phyloP scores from a whole-genome alignment of 2,888 invertebrate species.

The Melinaea marsaeus region DNA sequence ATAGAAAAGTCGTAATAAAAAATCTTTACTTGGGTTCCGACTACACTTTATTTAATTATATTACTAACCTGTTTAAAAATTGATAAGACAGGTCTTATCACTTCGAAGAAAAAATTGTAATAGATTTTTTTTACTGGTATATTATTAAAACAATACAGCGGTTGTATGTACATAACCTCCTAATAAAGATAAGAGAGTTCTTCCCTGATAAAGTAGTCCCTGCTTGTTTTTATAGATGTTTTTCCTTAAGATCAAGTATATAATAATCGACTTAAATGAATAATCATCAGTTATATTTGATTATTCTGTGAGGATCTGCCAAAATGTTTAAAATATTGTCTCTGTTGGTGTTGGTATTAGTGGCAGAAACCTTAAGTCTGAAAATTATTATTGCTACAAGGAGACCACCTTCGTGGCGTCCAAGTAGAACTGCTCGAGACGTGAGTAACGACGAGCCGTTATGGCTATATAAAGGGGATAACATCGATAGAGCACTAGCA shows the following conservation, averaged over 20 bases:
- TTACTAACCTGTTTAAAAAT: too few relatives aligned
- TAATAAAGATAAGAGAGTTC: not conserved
- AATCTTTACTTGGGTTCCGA: too few relatives aligned
- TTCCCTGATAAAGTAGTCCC: constrained; percentile 19
- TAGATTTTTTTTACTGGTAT: too few relatives aligned
- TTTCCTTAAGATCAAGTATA: constrained; percentile 15
- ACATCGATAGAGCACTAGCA: constrained; percentile 33
- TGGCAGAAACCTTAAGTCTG: constrained; percentile 37
- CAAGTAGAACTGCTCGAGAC: constrained; percentile 37
- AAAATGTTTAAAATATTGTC: constrained; percentile 33
- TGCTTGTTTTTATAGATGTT: not conserved
- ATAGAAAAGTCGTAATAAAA: too few relatives aligned
- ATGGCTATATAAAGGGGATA: constrained; percentile 35
- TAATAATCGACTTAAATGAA: constrained; percentile 4
- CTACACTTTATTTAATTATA: too few relatives aligned
- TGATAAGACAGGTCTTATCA: too few relatives aligned
- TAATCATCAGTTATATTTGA: constrained; percentile 4
- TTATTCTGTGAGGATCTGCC: not conserved
- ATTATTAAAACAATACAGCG: too few relatives aligned
- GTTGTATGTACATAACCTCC: too few relatives aligned
- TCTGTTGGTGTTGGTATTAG: constrained; percentile 33
- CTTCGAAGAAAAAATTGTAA: too few relatives aligned
- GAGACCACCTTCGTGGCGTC: constrained; percentile 33
- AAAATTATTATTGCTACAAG: constrained; percentile 38
- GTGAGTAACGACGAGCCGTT: constrained; percentile 28